These are phyloP conservation scores for Polypedilum pembai DNA, from an alignment of 1,140 invertebrate species.

Conservation along the genomic window DNA sequence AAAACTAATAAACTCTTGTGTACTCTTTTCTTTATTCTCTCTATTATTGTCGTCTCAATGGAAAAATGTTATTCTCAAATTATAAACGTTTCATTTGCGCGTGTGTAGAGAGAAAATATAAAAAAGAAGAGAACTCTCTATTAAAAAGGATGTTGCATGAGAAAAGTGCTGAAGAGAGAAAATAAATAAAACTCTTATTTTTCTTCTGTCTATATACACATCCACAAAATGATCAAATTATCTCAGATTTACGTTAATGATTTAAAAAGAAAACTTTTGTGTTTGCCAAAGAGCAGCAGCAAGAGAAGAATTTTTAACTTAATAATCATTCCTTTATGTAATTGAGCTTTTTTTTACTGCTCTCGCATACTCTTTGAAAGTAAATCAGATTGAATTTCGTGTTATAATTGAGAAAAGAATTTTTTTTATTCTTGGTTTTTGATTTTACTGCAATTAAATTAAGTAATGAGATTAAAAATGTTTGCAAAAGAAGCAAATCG, in stretches of 20 bases:
- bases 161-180: too few species aligned
- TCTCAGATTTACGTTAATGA: conserved; percentile 2
- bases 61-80: not conserved
- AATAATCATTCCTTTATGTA: not conserved
- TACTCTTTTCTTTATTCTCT: not conserved
- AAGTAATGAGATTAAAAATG: too few species aligned
- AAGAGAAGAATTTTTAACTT: not conserved
- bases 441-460: too few species aligned
- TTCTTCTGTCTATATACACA: not conserved
- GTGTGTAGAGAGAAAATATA: not conserved
- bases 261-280: not conserved
- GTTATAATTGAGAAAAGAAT: too few species aligned
- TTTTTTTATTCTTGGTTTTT: too few species aligned
- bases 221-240: conserved; percentile 18
- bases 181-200: too few species aligned
- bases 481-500: too few species aligned
- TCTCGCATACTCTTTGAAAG: not conserved
- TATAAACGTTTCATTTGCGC: not conserved
- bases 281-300: not conserved
- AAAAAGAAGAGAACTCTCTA: too few species aligned
- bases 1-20: conserved; percentile 6
- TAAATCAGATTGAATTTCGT: not conserved
- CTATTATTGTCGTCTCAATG: not conserved
- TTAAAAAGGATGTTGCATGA: too few species aligned
- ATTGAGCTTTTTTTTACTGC: not conserved